Evolutionary conservation across 2,888 invertebrate species (phyloP).

Genomic region (Drosophila seclusa): DNA sequence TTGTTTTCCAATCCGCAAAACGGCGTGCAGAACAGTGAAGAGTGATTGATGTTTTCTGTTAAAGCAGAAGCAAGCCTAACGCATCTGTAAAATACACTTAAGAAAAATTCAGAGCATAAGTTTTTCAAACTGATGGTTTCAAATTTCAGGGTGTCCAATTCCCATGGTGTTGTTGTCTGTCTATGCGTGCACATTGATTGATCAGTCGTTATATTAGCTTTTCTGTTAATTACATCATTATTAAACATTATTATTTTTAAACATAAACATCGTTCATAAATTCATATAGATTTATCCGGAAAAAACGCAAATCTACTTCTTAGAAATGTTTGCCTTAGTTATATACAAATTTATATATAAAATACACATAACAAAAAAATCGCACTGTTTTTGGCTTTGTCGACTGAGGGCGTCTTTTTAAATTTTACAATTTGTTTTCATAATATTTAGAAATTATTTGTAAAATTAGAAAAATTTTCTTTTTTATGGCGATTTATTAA

Average conservation of each 20-base stretch:
- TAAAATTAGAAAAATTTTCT: not conserved
- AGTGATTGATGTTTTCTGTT: slow-evolving; percentile 8
- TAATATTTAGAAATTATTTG: too few relatives aligned
- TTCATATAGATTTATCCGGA: too few relatives aligned
- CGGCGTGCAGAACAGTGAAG: not conserved
- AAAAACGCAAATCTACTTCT: too few relatives aligned
- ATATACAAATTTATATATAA: too few relatives aligned
- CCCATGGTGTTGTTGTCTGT: not conserved
- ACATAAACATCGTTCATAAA: not conserved
- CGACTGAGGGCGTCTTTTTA: too few relatives aligned
- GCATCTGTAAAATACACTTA: not conserved
- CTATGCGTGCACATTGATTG: not conserved
- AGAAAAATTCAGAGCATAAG: not conserved
- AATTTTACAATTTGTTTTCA: not conserved
- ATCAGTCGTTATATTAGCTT: not conserved
- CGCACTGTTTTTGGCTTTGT: too few relatives aligned
- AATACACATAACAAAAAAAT: too few relatives aligned
- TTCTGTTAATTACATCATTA: not conserved
- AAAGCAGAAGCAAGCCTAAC: not conserved
- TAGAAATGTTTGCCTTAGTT: too few relatives aligned
- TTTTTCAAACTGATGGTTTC: not conserved
- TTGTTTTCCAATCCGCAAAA: not conserved
- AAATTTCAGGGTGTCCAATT: not conserved
- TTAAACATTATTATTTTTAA: not conserved
- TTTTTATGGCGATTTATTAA: not conserved